Conservation (phyloP, 2,797 vertebrate species). For the Astyanax mexicanus region DNA sequence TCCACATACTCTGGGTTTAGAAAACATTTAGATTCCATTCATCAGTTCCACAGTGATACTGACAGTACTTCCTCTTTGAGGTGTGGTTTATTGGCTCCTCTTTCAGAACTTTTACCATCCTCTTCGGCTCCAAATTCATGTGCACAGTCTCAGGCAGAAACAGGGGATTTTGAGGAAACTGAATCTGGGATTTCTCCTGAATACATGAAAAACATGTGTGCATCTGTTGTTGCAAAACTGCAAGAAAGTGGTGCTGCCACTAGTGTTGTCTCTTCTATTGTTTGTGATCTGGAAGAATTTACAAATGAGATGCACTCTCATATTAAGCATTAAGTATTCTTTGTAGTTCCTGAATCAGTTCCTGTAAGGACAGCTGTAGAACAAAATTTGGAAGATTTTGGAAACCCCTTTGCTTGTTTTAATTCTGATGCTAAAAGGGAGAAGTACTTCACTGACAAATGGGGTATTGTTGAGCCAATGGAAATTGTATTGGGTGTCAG, state of each 20-base stretch:
- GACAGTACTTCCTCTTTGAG: background rate
- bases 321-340: background rate
- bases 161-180: background rate
- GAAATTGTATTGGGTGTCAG: background rate
- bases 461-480: slow-evolving; percentile 1
- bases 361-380: no score
- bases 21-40: slow-evolving; percentile 30
- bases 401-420: no score
- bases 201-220: slow-evolving; percentile 16
- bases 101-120: no score
- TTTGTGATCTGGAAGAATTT: slow-evolving; percentile 4
- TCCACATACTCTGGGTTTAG: slow-evolving; percentile 24
- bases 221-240: slow-evolving; percentile 9
- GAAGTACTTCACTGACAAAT: background rate
- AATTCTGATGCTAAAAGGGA: background rate
- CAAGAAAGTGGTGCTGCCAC: slow-evolving; percentile 5
- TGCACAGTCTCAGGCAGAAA: background rate
- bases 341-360: no score
- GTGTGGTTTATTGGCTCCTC: no score
- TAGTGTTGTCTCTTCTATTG: background rate
- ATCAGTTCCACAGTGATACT: background rate
- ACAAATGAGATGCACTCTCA: background rate
- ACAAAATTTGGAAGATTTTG: no score
- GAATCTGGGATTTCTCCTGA: background rate
- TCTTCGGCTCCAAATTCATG: background rate